Percentiles rank a stretch among this genome's conserved stretches.
phyloP scores from a whole-genome alignment of 2,113 vertebrate species.

The Hemibagrus wyckioides region DNA sequence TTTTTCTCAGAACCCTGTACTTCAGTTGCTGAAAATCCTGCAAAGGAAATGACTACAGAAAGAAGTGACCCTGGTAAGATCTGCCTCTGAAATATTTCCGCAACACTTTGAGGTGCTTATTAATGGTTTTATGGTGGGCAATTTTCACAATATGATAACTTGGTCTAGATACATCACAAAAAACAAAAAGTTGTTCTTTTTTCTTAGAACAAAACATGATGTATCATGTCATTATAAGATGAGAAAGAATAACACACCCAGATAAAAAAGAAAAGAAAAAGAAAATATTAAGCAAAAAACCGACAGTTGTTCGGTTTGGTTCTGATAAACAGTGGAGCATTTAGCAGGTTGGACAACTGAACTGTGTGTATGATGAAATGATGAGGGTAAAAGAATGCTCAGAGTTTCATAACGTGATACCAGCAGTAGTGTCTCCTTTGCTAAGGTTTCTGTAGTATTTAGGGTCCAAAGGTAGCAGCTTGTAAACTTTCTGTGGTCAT shows the following conservation, averaged over 20 bases:
- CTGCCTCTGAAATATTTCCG: neutral
- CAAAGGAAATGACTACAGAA: conserved; percentile 18
- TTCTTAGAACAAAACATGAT: neutral
- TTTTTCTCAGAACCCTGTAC: conserved; percentile 10
- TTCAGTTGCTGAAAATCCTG: conserved; percentile 1
- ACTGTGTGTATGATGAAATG: no score
- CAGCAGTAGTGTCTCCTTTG: neutral
- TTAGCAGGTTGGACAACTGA: neutral
- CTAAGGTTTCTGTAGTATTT: neutral
- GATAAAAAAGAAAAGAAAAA: neutral
- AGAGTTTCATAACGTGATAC: neutral
- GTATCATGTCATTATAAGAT: neutral
- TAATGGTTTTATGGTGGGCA: neutral
- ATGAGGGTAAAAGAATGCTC: neutral
- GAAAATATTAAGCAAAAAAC: no score
- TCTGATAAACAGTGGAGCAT: neutral
- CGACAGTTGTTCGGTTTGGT: neutral
- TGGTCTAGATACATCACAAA: neutral
- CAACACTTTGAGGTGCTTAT: neutral
- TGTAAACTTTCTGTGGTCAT: neutral
- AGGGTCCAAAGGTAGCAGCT: neutral
- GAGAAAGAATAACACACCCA: neutral
- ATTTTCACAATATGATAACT: neutral
- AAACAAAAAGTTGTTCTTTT: neutral
- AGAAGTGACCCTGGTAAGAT: conserved; percentile 10